These are phyloP conservation scores for Drosophila anomalipes DNA, from an alignment of 2,888 invertebrate species.

Conservation along the genomic window DNA sequence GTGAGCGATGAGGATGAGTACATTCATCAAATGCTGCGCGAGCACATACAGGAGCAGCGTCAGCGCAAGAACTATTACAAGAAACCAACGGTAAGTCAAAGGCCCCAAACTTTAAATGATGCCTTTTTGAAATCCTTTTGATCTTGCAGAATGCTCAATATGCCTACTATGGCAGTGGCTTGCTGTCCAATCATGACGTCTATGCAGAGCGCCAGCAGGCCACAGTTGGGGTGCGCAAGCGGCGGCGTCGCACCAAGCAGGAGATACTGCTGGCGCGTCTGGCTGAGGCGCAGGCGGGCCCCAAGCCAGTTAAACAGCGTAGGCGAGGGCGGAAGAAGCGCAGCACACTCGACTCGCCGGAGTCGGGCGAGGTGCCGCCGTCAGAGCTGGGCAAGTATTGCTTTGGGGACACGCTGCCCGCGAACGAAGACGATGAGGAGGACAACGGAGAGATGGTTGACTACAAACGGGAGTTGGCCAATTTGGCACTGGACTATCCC, in stretches of 20 bases:
- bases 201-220: conserved; percentile 91
- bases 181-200: conserved; percentile 95
- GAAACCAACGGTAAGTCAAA: conserved; percentile 89
- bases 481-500: conserved; percentile 59
- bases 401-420: conserved; percentile 86
- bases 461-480: conserved; percentile 82
- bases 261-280: conserved; percentile 77
- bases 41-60: conserved; percentile 90
- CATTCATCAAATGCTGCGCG: conserved; percentile 90
- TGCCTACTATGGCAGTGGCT: conserved; percentile 95
- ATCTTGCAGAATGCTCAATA: conserved; percentile 91
- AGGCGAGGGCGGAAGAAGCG: conserved; percentile 70
- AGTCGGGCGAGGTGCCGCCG: conserved; percentile 80
- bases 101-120: background rate
- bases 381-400: conserved; percentile 81
- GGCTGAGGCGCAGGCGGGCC: conserved; percentile 72
- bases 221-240: conserved; percentile 83
- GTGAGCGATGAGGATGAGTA: conserved; percentile 89
- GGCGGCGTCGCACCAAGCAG: conserved; percentile 84
- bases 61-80: conserved; percentile 91
- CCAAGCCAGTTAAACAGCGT: conserved; percentile 67
- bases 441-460: conserved; percentile 83
- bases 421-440: conserved; percentile 84
- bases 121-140: background rate
- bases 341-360: conserved; percentile 70